Evolutionary conservation across 2,888 invertebrate species (phyloP), one percentile per base, ranked within the genome.

Genomic region (Drosophila formosana): DNA sequence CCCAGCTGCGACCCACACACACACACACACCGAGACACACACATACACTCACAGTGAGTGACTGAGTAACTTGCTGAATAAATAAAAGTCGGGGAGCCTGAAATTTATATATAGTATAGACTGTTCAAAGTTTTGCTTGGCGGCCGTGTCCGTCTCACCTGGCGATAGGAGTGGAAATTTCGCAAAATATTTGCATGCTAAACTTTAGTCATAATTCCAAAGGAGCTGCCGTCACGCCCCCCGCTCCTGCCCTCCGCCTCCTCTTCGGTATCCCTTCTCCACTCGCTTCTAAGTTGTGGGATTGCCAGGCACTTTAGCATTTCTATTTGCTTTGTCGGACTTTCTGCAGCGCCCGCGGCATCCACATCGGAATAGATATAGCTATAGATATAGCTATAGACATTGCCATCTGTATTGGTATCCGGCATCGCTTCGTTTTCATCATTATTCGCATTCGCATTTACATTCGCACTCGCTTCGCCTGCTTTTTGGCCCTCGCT

Each of bases 121-220:
- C 78, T 68, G 82, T 71, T 72, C 56, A 76, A 82, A 87, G 68
- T 87, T 82, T 75, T 74, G 69, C 55, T 72, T 43, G 61, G 63
- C 76, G 50, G 52, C 60, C 34, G 18, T 49, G 75, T 78, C 67
- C 72, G 78, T 52, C 55, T 84, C 85, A 76, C 88, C 88, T 84
- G 85, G 70, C 67, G 57, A 64, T 61, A 46, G 43, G 77, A 66
- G 69, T 73, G 70, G 64, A 80, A 88, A 80, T 80, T 80, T 76
- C 55, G 78, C 88, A 85, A 84, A 84, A 84, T 85, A 84, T 88
- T 84, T 84, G 83, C 83, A 85, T 88, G 83, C 68, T 63, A 72
- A 83, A 84, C 83, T 84, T 84, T 82, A 69, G 75, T 86, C 86
- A 84, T 84, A 88, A 84, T 84, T 84, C 78, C 63, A 61, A 60